A percentile compares a stretch with the other conserved stretches of the same genome.
phyloP scores from a whole-genome alignment of 64 coral and sea anemone species.

The Trachythela sp. region DNA sequence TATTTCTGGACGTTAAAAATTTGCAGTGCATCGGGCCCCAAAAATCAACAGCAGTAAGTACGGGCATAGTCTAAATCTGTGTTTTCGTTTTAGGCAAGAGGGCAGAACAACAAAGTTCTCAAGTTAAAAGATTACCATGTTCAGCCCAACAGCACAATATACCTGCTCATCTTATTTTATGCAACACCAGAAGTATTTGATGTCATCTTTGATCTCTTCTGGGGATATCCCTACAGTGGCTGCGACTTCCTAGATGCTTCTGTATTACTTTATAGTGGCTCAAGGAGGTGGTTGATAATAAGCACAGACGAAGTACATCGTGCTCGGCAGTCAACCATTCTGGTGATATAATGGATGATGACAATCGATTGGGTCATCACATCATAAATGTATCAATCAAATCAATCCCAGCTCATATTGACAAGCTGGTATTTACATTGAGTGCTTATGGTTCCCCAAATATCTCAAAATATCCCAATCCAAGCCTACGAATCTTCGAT shows the following conservation, averaged over 20 bases:
- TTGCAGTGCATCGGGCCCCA: too few species aligned
- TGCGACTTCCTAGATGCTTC: conserved; percentile 73
- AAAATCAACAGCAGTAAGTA: too few species aligned
- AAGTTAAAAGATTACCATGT: conserved; percentile 65
- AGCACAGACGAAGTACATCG: neutral
- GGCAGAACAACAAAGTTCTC: neutral
- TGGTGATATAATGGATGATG: conserved; percentile 69
- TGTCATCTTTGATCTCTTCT: conserved; percentile 15
- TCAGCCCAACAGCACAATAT: conserved; percentile 51
- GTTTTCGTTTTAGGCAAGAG: neutral
- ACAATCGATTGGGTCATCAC: conserved; percentile 59
- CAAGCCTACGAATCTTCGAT: conserved; percentile 72
- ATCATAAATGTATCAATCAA: conserved; percentile 29
- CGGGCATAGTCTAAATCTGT: too few species aligned
- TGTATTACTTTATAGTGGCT: conserved; percentile 79
- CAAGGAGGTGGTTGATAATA: conserved; percentile 52
- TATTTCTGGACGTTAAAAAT: too few species aligned
- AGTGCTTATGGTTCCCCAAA: conserved; percentile 90
- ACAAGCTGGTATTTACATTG: conserved; percentile 86
- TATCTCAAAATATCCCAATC: conserved; percentile 20
- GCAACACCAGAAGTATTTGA: conserved; percentile 70
- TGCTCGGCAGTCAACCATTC: conserved; percentile 60
- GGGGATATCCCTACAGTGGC: conserved; percentile 65
- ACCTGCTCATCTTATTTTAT: conserved; percentile 84
- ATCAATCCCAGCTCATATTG: conserved; percentile 44